Percentiles rank a stretch among this genome's conserved stretches.
These are phyloP conservation scores for Mus minutoides DNA, from an alignment of 2,797 vertebrate genomes.

Conservation along the genomic window DNA sequence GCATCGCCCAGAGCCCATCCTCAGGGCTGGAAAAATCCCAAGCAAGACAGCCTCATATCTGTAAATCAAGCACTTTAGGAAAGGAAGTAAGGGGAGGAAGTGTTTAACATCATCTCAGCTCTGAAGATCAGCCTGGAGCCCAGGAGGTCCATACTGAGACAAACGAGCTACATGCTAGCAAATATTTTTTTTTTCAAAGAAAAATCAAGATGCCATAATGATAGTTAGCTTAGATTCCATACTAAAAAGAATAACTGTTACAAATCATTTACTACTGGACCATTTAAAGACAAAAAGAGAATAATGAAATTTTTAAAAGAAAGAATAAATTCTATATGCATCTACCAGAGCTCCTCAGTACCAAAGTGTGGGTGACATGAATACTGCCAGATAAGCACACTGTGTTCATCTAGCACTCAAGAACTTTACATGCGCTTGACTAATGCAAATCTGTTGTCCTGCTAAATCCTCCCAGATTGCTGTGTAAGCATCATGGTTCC, in stretches of 20 bases:
- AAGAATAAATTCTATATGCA: not conserved
- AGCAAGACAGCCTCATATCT: not conserved
- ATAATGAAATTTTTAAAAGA: not conserved
- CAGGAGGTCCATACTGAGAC: not conserved
- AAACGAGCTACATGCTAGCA: not conserved
- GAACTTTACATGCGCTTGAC: constrained; percentile 28
- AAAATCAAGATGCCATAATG: not conserved
- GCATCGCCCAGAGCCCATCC: not conserved
- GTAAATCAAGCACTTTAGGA: no score
- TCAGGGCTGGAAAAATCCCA: not conserved
- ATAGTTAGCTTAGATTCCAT: not conserved
- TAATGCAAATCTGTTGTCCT: not conserved
- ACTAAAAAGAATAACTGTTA: constrained; percentile 6
- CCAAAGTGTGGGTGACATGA: not conserved
- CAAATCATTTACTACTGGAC: not conserved
- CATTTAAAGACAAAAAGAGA: not conserved
- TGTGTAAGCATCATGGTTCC: constrained; percentile 19
- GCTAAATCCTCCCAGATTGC: not conserved
- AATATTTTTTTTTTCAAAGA: not conserved
- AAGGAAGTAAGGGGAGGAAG: no score
- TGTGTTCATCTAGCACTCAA: constrained; percentile 28
- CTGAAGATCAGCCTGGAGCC: not conserved
- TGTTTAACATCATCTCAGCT: not conserved
- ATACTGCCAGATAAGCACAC: not conserved
- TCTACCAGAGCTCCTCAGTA: not conserved